Base-by-base conservation (phyloP, 2,113 vertebrate genomes). In the Balaenoptera acutorostrata region DNA sequence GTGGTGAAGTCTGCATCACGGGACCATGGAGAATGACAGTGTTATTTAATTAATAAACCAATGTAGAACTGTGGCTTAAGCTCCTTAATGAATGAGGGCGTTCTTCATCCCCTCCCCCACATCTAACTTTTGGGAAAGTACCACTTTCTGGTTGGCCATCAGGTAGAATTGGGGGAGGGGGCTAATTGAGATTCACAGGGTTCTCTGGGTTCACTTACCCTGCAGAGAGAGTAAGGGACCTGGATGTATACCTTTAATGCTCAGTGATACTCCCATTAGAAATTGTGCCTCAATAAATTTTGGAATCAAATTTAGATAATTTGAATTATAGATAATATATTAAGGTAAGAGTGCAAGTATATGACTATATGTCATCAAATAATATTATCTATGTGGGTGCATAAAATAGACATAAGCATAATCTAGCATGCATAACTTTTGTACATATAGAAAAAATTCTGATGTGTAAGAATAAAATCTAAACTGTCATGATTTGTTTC, bases 101-200 rank as follows among this genome's bases (percentile, higher is more conserved):
- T 41, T 52, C 78, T 80, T 15, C 5, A 25, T 15, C 33, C 23
- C 33, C 15, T 80, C 25, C 15, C 3, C 72, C 29, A 12, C 10
- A 33, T n/a, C 36, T 20, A 18, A 33, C 18, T 64, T 36, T 3
- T 59, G 63, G 55, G 8, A 69, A 49, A 10, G 29, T 12, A 6
- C 29, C 23, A n/a, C 23, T 27, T 17, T 31, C 66, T 39, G 2
- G 27, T 31, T 33, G 39, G 13, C 6, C n/a, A 5, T 17, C 31
- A 64, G 1, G 2, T 46, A 63, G 81, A 49, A 31, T 0, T 6
- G 27, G 3, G 10, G 10, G 18, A n/a, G 1, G 14, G 25, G 8
- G 2, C 36, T 68, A 33, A 14, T 2, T 7, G 12, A 21, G 57
- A 15, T 63, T 66, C 27, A 14, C 5, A 39, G 57, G 5, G 11